A percentile compares a stretch with the other conserved stretches of the same genome.
Conservation (phyloP, 2,113 vertebrate species). For the Sorex araneus region DNA sequence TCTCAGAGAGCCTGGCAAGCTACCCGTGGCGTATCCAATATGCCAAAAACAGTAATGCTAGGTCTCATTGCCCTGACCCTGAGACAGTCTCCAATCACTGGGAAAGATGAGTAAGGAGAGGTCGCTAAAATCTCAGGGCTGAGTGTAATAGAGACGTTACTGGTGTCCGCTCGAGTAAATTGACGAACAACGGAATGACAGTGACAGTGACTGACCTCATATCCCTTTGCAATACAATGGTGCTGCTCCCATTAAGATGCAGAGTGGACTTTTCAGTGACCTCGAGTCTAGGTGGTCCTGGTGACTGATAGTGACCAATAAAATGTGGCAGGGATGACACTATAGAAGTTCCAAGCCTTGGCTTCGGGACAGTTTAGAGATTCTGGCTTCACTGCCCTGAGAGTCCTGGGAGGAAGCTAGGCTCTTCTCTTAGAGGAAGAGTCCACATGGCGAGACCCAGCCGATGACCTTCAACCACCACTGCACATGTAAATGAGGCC, state of each 20-base stretch:
- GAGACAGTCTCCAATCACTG: too few relatives aligned
- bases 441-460: not conserved
- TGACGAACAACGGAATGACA: too few relatives aligned
- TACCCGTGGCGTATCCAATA: too few relatives aligned
- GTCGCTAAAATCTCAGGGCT: too few relatives aligned
- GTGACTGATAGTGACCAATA: not conserved
- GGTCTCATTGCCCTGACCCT: too few relatives aligned
- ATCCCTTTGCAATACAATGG: not conserved
- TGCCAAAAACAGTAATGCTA: too few relatives aligned
- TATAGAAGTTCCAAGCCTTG: not conserved
- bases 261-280: not conserved
- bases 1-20: too few relatives aligned
- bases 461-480: not conserved
- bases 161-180: too few relatives aligned
- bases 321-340: not conserved
- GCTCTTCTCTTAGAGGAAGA: not conserved
- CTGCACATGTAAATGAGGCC: not conserved
- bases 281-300: not conserved
- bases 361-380: not conserved
- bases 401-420: not conserved
- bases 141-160: too few relatives aligned
- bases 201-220: not conserved
- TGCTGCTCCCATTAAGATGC: not conserved
- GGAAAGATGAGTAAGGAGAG: too few relatives aligned
- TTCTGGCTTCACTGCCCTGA: not conserved